phyloP scores from a whole-genome alignment of 2,113 vertebrate genomes.

The Pollimyrus isidori region DNA sequence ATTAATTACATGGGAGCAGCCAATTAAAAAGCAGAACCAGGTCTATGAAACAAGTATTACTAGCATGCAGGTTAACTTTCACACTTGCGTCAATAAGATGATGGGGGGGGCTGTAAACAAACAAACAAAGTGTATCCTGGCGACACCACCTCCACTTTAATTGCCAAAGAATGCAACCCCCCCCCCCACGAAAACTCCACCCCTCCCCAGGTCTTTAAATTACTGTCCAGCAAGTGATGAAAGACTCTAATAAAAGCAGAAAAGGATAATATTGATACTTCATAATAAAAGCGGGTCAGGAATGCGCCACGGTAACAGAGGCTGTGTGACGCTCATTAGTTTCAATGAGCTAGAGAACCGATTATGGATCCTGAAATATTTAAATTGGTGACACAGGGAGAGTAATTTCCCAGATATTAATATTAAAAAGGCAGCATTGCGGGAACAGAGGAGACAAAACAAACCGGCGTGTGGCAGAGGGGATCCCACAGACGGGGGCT shows the following conservation, averaged over 20 bases:
- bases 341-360: conserved; percentile 55
- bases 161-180: not conserved
- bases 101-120: not conserved
- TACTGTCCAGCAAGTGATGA: conserved; percentile 62
- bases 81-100: not conserved
- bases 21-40: not conserved
- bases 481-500: conserved; percentile 11
- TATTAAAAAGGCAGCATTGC: conserved; percentile 25
- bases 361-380: conserved; percentile 50
- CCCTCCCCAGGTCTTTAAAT: conserved; percentile 33
- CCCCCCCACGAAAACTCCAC: not conserved
- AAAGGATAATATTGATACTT: conserved; percentile 59
- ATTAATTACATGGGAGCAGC: not conserved
- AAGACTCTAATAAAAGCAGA: conserved; percentile 65
- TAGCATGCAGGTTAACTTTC: not conserved
- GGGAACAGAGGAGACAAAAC: not conserved
- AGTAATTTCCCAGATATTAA: conserved; percentile 34
- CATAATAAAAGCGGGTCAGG: conserved; percentile 56
- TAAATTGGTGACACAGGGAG: conserved; percentile 35
- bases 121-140: not conserved
- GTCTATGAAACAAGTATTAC: not conserved
- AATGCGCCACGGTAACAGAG: conserved; percentile 56
- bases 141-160: not conserved
- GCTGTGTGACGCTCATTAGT: conserved; percentile 57
- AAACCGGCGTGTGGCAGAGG: not conserved